Conservation (phyloP, 2,797 vertebrate species). For the Allenopithecus nigroviridis region DNA sequence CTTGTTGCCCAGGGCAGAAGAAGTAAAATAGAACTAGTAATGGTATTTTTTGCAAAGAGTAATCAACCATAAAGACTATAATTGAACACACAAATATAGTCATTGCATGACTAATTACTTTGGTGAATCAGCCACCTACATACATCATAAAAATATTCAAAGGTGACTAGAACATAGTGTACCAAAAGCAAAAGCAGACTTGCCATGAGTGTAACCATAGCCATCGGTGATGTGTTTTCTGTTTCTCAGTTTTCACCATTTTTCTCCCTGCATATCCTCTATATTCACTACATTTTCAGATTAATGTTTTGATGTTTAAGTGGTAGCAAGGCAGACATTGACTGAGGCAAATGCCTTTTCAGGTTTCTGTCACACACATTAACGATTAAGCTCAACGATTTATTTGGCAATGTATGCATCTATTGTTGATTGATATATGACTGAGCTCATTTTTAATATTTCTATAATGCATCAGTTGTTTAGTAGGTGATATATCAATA, state of each 20-base stretch:
- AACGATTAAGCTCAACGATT: not conserved
- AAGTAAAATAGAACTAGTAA: constrained; percentile 77
- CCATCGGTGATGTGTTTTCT: not conserved
- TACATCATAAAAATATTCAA: constrained; percentile 80
- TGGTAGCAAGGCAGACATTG: not conserved
- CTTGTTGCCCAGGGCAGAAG: constrained; percentile 75
- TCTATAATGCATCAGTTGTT: not conserved
- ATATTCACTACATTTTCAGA: constrained; percentile 1
- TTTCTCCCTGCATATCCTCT: constrained; percentile 28
- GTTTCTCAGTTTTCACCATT: constrained; percentile 9
- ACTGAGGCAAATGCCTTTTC: not conserved
- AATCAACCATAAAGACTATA: constrained; percentile 86
- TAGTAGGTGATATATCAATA: not conserved
- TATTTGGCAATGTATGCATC: not conserved
- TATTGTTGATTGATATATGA: not conserved
- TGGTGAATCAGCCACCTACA: constrained; percentile 81
- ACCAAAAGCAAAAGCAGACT: not conserved
- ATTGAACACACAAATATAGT: constrained; percentile 86
- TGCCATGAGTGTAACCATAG: constrained; percentile 2
- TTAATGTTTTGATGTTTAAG: constrained; percentile 26
- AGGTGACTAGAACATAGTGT: constrained; percentile 45
- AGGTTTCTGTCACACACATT: not conserved
- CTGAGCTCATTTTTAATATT: constrained; percentile 15
- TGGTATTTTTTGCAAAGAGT: constrained; percentile 84
- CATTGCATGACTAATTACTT: constrained; percentile 88